Conservation (phyloP, 1,140 invertebrate species). For the Grapholita molesta region DNA sequence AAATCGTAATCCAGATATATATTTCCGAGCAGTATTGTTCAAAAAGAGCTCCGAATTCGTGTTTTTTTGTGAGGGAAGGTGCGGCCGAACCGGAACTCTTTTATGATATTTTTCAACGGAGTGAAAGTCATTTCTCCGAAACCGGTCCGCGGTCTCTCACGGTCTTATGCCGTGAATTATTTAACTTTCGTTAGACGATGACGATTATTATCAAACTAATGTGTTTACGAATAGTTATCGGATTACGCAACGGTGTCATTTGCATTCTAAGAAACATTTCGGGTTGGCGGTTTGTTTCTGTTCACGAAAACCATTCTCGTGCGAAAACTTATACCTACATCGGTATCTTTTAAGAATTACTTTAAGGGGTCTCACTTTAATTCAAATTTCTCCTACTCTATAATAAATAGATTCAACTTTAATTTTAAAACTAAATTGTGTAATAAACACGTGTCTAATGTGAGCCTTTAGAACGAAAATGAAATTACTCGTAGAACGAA, state of each 20-base stretch:
- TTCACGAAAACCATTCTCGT: not conserved
- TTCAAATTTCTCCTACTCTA: not conserved
- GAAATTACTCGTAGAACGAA: conserved; percentile 47
- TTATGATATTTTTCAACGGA: conserved; percentile 42
- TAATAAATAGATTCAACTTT: too few species aligned
- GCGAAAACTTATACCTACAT: not conserved
- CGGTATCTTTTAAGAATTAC: not conserved
- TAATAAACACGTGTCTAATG: not conserved
- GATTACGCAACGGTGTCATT: conserved; percentile 28
- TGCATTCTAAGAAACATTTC: not conserved
- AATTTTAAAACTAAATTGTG: not conserved
- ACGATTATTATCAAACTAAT: conserved; percentile 50
- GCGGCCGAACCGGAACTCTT: conserved; percentile 48
- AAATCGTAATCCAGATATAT: too few species aligned
- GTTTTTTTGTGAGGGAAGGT: not conserved
- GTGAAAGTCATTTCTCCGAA: conserved; percentile 63
- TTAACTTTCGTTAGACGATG: conserved; percentile 53
- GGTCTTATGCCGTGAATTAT: conserved; percentile 52
- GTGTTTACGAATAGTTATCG: conserved; percentile 29
- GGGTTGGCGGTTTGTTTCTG: not conserved
- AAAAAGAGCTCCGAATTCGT: not conserved
- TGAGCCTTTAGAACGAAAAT: conserved; percentile 43
- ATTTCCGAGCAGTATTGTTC: not conserved
- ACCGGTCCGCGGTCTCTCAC: conserved; percentile 45
- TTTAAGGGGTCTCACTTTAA: too few species aligned